Evolutionary conservation across 2,113 vertebrate species (phyloP), one percentile per base, ranked within the genome.

Genomic region (Plotosus lineatus): DNA sequence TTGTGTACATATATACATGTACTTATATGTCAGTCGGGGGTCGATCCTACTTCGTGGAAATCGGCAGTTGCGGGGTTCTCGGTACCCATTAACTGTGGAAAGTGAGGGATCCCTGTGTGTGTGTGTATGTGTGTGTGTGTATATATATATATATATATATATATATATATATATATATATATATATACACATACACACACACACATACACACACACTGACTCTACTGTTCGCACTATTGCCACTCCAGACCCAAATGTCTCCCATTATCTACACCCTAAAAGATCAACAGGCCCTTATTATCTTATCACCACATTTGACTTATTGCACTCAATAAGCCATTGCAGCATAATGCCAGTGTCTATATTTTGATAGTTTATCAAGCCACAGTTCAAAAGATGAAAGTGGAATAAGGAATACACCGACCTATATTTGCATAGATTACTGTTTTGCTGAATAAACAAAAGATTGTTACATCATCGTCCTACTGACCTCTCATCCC

Each of bases 401-500:
- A 79, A 48, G 26, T 0, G 2, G 33, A 14, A 11, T 55, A 4
- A 44, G 26, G 19, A 71, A 19, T 48, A 65, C 10, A 28, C n/a
- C 1, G n/a, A 50, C 36, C 53, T 21, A 71, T 11, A n/a, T 2
- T 36, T 21, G n/a, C 65, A 71, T 50, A 56, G 10, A 42, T 40
- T 56, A 28, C 19, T 72, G n/a, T 38, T n/a, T 11, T 42, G 10
- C 65, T 46, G 40, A 79, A 51, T 44, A 69, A 68, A 56, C 48
- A 69, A n/a, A n/a, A 44, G 50, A 5, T 26, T 56, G 19, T 15
- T 72, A 44, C 60, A 72, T 69, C 50, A 9, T 12, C 23, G 11
- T 40, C 77, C 63, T 75, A 31, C 58, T 81, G 71, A 81, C 46
- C 71, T 75, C 40, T 38, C 11, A 14, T 31, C 51, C 58, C n/a